phyloP scores from a whole-genome alignment of 2,888 invertebrate genomes.

The Eupithecia insigniata region DNA sequence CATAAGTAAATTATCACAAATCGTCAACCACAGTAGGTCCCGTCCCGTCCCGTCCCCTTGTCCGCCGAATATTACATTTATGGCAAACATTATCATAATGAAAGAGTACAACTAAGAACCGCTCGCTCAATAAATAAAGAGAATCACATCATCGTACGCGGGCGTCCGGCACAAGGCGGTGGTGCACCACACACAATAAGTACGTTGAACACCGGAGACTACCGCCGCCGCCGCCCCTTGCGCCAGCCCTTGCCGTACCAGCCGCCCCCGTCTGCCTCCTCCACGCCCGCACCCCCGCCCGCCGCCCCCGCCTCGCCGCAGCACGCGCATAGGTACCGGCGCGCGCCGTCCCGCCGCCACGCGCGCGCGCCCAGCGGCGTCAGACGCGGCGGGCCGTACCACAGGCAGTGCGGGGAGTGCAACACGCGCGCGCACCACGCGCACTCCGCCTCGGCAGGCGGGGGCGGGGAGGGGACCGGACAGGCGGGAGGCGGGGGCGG shows the following conservation, averaged over 20 bases:
- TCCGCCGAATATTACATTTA: not conserved
- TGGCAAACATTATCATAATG: not conserved
- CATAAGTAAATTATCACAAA: not conserved
- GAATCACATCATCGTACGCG: not conserved
- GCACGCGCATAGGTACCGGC: slow-evolving; percentile 87
- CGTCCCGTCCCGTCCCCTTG: too few species aligned
- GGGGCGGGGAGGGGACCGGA: slow-evolving; percentile 35
- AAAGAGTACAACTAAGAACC: not conserved
- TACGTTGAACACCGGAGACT: slow-evolving; percentile 40
- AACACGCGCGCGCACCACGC: slow-evolving; percentile 64
- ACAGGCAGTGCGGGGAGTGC: slow-evolving; percentile 69
- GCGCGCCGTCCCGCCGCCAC: slow-evolving; percentile 71
- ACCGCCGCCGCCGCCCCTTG: slow-evolving; percentile 85
- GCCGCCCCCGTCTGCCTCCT: slow-evolving; percentile 74
- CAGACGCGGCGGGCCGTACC: slow-evolving; percentile 81
- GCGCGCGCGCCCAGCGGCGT: slow-evolving; percentile 57
- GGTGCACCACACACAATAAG: slow-evolving; percentile 22
- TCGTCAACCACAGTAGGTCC: not conserved
- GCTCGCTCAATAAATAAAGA: not conserved
- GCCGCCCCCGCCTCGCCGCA: slow-evolving; percentile 71
- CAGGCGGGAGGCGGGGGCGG: slow-evolving; percentile 50
- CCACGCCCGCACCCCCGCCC: slow-evolving; percentile 31
- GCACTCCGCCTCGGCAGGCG: slow-evolving; percentile 56
- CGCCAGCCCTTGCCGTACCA: slow-evolving; percentile 96
- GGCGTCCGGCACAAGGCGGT: not conserved